A percentile compares a stretch with the other conserved stretches of the same genome.
These are phyloP conservation scores for Drosophila ezoana DNA, from an alignment of 2,888 invertebrate genomes.

Conservation along the genomic window DNA sequence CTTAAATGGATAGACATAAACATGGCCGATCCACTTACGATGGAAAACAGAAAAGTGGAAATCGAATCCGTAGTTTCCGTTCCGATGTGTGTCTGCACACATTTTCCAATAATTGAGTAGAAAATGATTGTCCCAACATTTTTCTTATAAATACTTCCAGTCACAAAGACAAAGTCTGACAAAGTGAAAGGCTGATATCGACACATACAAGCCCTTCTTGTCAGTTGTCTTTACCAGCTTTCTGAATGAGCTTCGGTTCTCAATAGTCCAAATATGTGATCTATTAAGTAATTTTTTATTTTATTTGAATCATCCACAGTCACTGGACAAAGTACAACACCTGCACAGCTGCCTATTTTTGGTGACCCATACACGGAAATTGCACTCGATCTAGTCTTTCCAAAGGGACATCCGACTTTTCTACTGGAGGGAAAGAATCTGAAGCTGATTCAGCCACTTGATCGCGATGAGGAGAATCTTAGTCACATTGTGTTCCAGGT, in stretches of 20 bases:
- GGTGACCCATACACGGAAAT: conserved; percentile 93
- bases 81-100: conserved; percentile 21
- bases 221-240: conserved; percentile 12
- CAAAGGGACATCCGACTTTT: conserved; percentile 92
- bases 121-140: conserved; percentile 16
- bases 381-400: conserved; percentile 91
- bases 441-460: conserved; percentile 91
- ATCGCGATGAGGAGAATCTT: conserved; percentile 93
- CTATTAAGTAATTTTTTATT: conserved; percentile 5
- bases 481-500: conserved; percentile 96
- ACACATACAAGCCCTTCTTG: conserved; percentile 10
- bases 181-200: conserved; percentile 68
- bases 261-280: conserved; percentile 8
- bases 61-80: conserved; percentile 41
- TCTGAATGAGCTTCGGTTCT: neutral
- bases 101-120: conserved; percentile 51
- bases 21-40: neutral
- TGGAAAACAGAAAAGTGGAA: conserved; percentile 46
- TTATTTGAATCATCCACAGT: conserved; percentile 86
- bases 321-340: conserved; percentile 93
- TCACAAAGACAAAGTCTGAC: conserved; percentile 56
- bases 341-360: conserved; percentile 92
- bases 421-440: conserved; percentile 93
- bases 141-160: conserved; percentile 30
- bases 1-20: conserved; percentile 24